Base-by-base conservation (phyloP, 64 coral and sea anemone genomes). In the Dendronephthya gigantea region DNA sequence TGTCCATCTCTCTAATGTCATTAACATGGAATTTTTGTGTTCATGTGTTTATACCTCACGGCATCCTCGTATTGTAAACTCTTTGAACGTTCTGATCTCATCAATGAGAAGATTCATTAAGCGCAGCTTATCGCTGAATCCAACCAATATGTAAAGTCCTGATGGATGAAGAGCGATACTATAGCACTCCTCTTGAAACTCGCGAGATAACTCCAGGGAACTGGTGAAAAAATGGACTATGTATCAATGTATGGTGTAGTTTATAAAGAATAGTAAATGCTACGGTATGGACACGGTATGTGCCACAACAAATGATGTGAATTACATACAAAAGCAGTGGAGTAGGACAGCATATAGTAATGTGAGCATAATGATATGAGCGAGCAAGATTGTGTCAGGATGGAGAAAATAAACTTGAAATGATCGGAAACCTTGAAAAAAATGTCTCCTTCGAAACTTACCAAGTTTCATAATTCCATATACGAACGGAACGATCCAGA, bases 391-490 rank as follows among this genome's bases (percentile, higher is more conserved):
- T n/a, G n/a, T n/a, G n/a, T n/a, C n/a, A n/a, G n/a, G n/a, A n/a
- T n/a, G n/a, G n/a, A n/a, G n/a, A n/a, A n/a, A n/a, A n/a, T n/a
- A n/a, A n/a, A n/a, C n/a, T n/a, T n/a, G n/a, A n/a, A n/a, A n/a
- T n/a, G n/a, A n/a, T n/a, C n/a, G n/a, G n/a, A n/a, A n/a, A n/a
- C n/a, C 50, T 52, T 52, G 13, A 8, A 52, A 22, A 52, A 12
- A 12, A 52, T 2, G 50, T 52, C 23, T 52, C 13, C 55, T 15
- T 56, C n/a, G 3, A 62, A 17, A 35, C 89, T 91, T 84, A 98
- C 95, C 95, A 98, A 84, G 87, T 93, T 90, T 98, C 95, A 68
- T 98, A 98, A 75, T 98, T 98, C 95, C 95, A 98, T 90, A 98
- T 98, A 85, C 95, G 90, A 39, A 98, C 95, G 51, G 95, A 98